phyloP scores from a whole-genome alignment of 2,888 invertebrate genomes.

The Yponomeuta malinellus region DNA sequence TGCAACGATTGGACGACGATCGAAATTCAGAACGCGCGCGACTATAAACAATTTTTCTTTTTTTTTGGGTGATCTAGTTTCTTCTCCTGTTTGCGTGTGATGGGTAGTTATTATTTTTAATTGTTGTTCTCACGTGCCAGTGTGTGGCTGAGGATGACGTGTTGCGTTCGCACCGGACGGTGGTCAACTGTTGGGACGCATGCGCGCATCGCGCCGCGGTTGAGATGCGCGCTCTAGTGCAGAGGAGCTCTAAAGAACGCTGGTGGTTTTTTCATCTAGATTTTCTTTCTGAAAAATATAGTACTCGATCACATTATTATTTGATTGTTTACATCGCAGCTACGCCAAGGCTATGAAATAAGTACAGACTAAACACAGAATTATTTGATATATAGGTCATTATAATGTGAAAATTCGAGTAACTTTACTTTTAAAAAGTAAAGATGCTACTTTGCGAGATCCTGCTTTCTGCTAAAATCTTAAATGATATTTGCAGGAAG shows the following conservation, averaged over 20 bases:
- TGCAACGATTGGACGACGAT: slow-evolving; percentile 28
- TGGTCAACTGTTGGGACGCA: slow-evolving; percentile 60
- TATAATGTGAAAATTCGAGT: too few relatives aligned
- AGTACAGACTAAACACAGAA: too few relatives aligned
- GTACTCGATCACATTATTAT: background rate
- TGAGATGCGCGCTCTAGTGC: background rate
- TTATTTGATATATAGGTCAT: too few relatives aligned
- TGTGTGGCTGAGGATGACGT: slow-evolving; percentile 34
- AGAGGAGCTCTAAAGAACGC: background rate
- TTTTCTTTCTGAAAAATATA: background rate
- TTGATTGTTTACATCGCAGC: background rate
- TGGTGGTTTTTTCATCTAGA: background rate
- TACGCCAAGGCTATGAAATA: too few relatives aligned
- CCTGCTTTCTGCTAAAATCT: too few relatives aligned
- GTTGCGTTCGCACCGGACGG: slow-evolving; percentile 54
- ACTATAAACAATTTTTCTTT: background rate
- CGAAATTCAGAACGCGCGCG: slow-evolving; percentile 25
- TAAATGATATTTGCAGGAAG: too few relatives aligned
- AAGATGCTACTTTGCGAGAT: too few relatives aligned
- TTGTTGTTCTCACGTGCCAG: slow-evolving; percentile 36
- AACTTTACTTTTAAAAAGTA: too few relatives aligned
- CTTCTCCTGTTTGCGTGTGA: slow-evolving; percentile 13
- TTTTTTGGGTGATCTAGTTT: slow-evolving; percentile 8
- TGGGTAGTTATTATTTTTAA: slow-evolving; percentile 29
- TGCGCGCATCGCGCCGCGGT: slow-evolving; percentile 17